Percentiles rank a stretch among this genome's conserved stretches.
phyloP scores from a whole-genome alignment of 2,888 invertebrate species.

The Oscheius sp. region DNA sequence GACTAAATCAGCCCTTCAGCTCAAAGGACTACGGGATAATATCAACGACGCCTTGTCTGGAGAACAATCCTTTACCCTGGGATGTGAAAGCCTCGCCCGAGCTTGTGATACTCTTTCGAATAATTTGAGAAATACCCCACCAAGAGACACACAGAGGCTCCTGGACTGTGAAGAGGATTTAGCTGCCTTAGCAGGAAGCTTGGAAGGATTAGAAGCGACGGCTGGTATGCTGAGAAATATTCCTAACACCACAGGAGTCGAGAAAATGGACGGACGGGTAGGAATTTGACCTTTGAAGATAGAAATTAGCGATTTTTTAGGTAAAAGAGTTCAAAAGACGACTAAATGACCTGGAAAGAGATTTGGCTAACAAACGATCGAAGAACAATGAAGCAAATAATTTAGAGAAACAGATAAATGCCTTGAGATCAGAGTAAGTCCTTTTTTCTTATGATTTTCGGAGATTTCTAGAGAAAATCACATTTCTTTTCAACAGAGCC shows the following conservation, averaged over 20 bases:
- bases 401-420: constrained; percentile 44
- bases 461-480: too few relatives aligned
- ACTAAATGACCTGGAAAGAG: constrained; percentile 40
- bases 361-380: constrained; percentile 42
- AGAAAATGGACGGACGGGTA: constrained; percentile 29
- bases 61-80: constrained; percentile 45
- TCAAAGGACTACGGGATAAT: constrained; percentile 52
- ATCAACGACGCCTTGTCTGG: constrained; percentile 54
- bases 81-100: constrained; percentile 43
- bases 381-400: constrained; percentile 40
- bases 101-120: constrained; percentile 36
- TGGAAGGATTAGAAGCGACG: constrained; percentile 44
- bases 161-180: constrained; percentile 42
- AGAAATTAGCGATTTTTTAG: neutral
- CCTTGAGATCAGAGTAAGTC: constrained; percentile 23
- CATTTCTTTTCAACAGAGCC: neutral
- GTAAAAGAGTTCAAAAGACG: constrained; percentile 34
- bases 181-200: constrained; percentile 36
- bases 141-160: constrained; percentile 38
- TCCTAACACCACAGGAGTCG: constrained; percentile 51
- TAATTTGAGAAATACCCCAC: constrained; percentile 39
- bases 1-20: neutral
- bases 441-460: too few relatives aligned
- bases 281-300: constrained; percentile 16
- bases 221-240: constrained; percentile 40